Conservation (phyloP, 2,797 vertebrate genomes). For the Knipowitschia caucasica region DNA sequence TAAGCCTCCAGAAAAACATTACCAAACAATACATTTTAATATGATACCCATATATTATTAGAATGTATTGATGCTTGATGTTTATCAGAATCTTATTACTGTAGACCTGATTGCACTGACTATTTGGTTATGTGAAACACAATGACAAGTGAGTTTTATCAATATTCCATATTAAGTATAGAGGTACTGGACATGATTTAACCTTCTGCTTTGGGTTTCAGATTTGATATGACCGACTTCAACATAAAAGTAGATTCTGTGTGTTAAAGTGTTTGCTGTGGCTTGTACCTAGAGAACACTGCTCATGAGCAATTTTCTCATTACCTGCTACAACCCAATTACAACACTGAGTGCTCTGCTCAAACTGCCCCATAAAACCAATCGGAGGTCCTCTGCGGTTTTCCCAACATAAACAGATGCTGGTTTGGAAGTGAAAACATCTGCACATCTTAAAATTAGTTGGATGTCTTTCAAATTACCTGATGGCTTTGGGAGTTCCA, state of each 20-base stretch:
- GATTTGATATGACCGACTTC: constrained; percentile 35
- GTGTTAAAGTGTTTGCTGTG: constrained; percentile 62
- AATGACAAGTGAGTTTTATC: neutral
- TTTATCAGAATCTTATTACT: no score
- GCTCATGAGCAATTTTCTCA: constrained; percentile 77
- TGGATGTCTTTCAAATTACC: constrained; percentile 79
- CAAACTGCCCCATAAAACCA: constrained; percentile 76
- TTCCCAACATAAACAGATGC: constrained; percentile 81
- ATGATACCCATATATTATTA: neutral
- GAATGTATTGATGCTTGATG: neutral
- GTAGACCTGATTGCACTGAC: no score
- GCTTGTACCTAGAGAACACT: constrained; percentile 65
- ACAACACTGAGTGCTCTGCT: constrained; percentile 73
- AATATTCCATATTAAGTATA: neutral
- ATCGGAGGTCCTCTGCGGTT: constrained; percentile 76
- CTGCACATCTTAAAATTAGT: constrained; percentile 77
- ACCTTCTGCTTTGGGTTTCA: constrained; percentile 24
- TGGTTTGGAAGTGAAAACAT: constrained; percentile 78
- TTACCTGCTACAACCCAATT: constrained; percentile 74
- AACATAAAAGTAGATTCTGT: constrained; percentile 50
- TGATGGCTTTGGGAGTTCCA: constrained; percentile 71
- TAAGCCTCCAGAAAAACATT: constrained; percentile 1
- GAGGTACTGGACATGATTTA: constrained; percentile 15
- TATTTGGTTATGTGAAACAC: no score
- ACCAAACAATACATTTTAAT: neutral